Percentiles rank a stretch among this genome's conserved stretches.
These are phyloP conservation scores for Prunella strophiata DNA, from an alignment of 2,797 vertebrate genomes.

Conservation along the genomic window DNA sequence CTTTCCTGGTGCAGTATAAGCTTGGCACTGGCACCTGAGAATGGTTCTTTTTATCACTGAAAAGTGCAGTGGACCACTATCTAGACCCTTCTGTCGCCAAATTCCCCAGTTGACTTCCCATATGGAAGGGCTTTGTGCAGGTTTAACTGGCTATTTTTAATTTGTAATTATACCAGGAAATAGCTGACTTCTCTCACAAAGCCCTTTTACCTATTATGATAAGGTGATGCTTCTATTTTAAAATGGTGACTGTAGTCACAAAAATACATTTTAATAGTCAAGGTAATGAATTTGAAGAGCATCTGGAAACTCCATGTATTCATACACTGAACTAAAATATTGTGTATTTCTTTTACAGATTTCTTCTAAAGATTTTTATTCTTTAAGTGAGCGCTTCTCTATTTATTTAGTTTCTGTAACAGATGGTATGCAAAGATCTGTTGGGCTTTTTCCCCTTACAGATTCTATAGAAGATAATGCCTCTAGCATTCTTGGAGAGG, in stretches of 20 bases:
- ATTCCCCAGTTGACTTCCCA: background rate
- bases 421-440: background rate
- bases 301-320: background rate
- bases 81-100: background rate
- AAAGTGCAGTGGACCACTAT: background rate
- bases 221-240: background rate
- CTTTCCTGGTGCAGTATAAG: background rate
- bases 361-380: background rate
- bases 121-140: background rate
- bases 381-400: background rate
- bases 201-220: background rate
- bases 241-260: background rate
- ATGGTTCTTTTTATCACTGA: background rate
- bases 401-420: background rate
- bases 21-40: background rate
- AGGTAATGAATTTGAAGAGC: background rate
- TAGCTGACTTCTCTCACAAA: background rate
- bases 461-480: constrained; percentile 73
- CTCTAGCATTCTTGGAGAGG: constrained; percentile 73
- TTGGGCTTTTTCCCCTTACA: constrained; percentile 21
- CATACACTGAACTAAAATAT: background rate
- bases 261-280: background rate
- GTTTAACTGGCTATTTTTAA: background rate
- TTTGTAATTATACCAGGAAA: background rate
- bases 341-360: background rate